These are phyloP conservation scores for Pristionchus entomophagus DNA, from an alignment of 2,888 invertebrate species.

Conservation along the genomic window DNA sequence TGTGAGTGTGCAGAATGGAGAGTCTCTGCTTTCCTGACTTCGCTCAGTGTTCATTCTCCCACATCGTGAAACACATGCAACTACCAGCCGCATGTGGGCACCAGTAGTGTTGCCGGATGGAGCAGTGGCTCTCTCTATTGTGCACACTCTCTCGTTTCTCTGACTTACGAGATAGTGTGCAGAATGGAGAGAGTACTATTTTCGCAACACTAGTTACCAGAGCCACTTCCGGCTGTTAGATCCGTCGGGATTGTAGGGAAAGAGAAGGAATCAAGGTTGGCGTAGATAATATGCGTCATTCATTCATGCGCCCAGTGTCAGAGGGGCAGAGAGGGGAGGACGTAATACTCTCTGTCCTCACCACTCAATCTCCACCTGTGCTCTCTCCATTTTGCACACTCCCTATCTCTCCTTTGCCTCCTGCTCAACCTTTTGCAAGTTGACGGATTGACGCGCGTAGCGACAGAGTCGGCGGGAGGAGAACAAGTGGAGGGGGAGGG, in stretches of 20 bases:
- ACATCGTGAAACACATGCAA: slow-evolving; percentile 8
- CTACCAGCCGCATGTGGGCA: not conserved
- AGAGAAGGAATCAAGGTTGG: not conserved
- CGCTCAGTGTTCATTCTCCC: not conserved
- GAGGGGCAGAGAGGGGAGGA: not conserved
- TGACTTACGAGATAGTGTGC: too few relatives aligned
- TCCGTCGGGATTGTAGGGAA: too few relatives aligned
- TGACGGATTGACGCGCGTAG: slow-evolving; percentile 24
- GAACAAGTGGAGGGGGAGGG: not conserved
- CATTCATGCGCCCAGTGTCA: not conserved
- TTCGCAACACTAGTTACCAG: too few relatives aligned
- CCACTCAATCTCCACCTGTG: not conserved
- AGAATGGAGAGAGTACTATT: too few relatives aligned
- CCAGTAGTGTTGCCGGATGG: not conserved
- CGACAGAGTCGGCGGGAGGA: not conserved
- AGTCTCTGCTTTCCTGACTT: too few relatives aligned
- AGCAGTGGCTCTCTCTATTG: too few relatives aligned
- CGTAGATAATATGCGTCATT: not conserved
- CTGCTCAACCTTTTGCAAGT: slow-evolving; percentile 35
- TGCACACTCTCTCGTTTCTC: too few relatives aligned
- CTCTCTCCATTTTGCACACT: not conserved
- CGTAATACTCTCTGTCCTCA: slow-evolving; percentile 36
- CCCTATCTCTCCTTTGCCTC: not conserved
- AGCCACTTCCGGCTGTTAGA: too few relatives aligned
- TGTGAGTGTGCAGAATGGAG: too few relatives aligned